Evolutionary conservation across 2,797 vertebrate genomes (phyloP), one percentile per base, ranked within the genome.

Genomic region (Gallinago solitaria): DNA sequence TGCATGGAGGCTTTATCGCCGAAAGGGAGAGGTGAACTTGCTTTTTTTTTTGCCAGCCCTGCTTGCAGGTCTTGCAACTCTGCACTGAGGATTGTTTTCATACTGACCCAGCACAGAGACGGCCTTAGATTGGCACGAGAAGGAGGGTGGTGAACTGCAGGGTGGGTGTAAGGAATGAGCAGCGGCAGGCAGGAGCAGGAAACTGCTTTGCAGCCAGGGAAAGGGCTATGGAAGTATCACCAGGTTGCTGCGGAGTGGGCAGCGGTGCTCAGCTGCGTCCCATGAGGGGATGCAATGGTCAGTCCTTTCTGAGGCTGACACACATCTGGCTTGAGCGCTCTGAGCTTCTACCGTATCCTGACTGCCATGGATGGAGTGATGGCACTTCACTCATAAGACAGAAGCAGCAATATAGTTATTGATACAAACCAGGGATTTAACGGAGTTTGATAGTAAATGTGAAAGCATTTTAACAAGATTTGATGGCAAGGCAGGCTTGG

Each of bases 81-180:
- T 2, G 2, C 57, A 17, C 12, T 13, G 41, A 85, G 71, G 20
- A 43, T 15, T 41, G 90, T 47, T 61, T 37, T 43, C 43, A 27
- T 5, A 3, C 11, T 30, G 20, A 5, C 23, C 17, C 35, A 37
- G 28, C 2, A 2, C 0, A 27, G 50, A 37, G 56, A 37, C 8
- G 27, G 56, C 20, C 30, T 13, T 57, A n/a, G 43, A 19, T 5
- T 3, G 32, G 50, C 41, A 57, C 0, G 2, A 27, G 14, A 39
- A 16, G 32, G 32, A 79, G 59, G 15, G 27, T 15, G 9, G 11
- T 17, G 20, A 73, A 47, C 63, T 39, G 25, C 33, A 50, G 47
- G 23, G 28, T 20, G 47, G n/a, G 7, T 25, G 4, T 33, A 25
- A 25, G 47, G 54, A 87, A 59, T 9, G 8, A 80, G 21, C 32